Base-by-base conservation (phyloP, 2,113 vertebrate genomes). In the Erinaceus europaeus region DNA sequence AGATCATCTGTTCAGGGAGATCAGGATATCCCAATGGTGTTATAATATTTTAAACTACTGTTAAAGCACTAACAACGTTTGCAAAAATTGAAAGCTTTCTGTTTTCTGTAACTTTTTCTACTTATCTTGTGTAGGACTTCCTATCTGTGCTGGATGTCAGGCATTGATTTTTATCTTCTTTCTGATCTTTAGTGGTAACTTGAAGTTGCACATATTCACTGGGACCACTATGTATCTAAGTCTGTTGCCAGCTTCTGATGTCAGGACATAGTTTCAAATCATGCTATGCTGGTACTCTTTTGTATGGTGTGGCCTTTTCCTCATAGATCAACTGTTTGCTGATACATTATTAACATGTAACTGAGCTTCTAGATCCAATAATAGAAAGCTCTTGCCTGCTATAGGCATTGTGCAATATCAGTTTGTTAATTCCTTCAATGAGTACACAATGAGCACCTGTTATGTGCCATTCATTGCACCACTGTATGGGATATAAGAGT, bases 241-340 rank as follows among this genome's bases (percentile, higher is more conserved):
- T 12, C 18, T 27, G 72, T 6, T 46, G 4, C 8, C 17, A 15
- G 3, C n/a, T 34, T 76, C 9, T 3, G n/a, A 14, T 21, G 17
- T 3, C 61, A 57, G n/a, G 13, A 18, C 17, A 29, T 2, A 20
- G 6, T 52, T 25, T 57, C n/a, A n/a, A n/a, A 42, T 1, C 52
- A 6, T 53, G 29, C 42, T 44, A 1, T 1, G 5, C 1, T 13
- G 11, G n/a, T 17, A 57, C 9, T n/a, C 0, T 38, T 0, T 55
- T 71, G 25, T 57, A 44, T 36, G 20, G 15, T 18, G 17, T 53
- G 32, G 1, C 10, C 17, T 64, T 0, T 86, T 71, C 29, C 42
- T 62, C 3, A 18, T 2, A 1, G 38, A 17, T 27, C 44, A 80
- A 27, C 27, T 36, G 7, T 64, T 32, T 78, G 29, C 42, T 44